Evolutionary conservation across 2,797 vertebrate species (phyloP), one percentile per base, ranked within the genome.

Genomic region (Pygocentrus nattereri): DNA sequence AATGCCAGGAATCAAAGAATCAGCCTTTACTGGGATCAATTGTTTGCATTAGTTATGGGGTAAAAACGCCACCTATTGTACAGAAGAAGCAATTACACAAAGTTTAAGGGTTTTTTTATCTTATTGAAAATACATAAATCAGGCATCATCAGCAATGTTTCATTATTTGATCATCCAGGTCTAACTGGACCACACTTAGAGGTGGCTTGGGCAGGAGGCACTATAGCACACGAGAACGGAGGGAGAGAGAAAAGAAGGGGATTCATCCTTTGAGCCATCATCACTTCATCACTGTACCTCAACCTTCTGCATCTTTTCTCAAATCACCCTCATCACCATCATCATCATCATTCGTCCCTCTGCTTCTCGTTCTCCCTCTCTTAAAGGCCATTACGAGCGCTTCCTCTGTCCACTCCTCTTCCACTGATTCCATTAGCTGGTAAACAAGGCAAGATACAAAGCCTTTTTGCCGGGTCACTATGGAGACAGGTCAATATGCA

Each of bases 381-480:
- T 73, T 5, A 79, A 81, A 79, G 65, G 7, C 67, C 76, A 85
- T 83, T 79, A 81, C 6, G 2, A 59, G 74, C 81, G 6, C 81
- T 71, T 79, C 70, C 80, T 69, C 65, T 77, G 16, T 81, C 68
- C 54, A 61, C 72, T 81, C 71, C 67, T 82, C 69, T 54, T 62
- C 34, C 78, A 34, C 68, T 68, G 81, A 85, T 85, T 83, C 41
- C 56, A 80, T 86, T 84, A 82, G 25, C 76, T 59, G 50, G 54
- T 73, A 78, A 86, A 86, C 81, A 74, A 73, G 52, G 67, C 71
- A 49, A 75, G 19, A 80, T 27, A 67, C 61, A 47, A 79, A 54
- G 67, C 78, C 87, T 70, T 70, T 67, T 52, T 30, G 64, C 74
- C 25, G 18, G 31, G 75, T 68, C 18, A 70, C 27, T 74, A 50